Conservation (phyloP, 30 jellyfish, hydroid and myxozoan genomes). For the Hydractinia echinata region DNA sequence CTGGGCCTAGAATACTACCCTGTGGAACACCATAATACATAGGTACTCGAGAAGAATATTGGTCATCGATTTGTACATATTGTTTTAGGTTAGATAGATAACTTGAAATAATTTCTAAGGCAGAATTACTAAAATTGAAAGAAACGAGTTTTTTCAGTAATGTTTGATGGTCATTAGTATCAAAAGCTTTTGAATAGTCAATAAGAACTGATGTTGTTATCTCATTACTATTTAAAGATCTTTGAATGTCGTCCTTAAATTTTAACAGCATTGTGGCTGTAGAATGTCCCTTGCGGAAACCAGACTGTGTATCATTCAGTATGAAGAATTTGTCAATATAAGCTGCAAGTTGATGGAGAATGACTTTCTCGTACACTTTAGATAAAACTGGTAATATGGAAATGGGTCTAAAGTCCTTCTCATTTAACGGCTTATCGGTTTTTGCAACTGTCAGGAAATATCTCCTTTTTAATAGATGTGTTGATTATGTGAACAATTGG, state of each 20-base stretch:
- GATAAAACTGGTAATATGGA: neutral
- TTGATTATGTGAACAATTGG: neutral
- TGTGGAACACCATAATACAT: no score
- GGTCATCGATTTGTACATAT: no score
- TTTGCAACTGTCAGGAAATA: neutral
- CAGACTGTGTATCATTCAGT: neutral
- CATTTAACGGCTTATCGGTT: neutral
- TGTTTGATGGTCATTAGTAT: neutral
- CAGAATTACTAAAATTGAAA: neutral
- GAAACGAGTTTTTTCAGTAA: neutral
- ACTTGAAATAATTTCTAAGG: no score
- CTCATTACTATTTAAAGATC: neutral
- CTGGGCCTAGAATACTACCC: no score
- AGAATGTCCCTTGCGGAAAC: conserved; percentile 4
- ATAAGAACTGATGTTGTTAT: conserved; percentile 3
- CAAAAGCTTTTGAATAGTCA: conserved; percentile 8
- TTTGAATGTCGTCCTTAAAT: neutral
- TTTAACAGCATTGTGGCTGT: neutral
- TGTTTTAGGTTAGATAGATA: no score
- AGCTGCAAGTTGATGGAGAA: neutral
- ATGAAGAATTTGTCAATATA: neutral
- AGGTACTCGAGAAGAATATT: no score
- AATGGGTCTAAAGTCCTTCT: neutral
- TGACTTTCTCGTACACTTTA: neutral
- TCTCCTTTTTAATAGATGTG: neutral